phyloP scores from a whole-genome alignment of 2,797 vertebrate species.

The Acanthurus lineatus region DNA sequence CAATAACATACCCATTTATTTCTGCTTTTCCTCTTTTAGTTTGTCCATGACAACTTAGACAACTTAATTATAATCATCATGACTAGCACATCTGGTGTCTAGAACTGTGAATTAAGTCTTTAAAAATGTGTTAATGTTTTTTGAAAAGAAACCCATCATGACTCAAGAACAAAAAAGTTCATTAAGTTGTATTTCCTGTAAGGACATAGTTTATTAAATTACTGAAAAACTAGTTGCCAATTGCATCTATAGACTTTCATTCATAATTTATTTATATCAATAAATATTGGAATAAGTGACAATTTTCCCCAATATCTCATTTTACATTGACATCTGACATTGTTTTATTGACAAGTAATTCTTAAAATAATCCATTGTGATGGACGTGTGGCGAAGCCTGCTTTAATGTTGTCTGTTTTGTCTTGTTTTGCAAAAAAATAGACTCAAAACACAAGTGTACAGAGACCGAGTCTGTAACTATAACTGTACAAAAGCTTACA shows the following conservation, averaged over 20 bases:
- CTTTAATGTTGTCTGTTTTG: too few relatives aligned
- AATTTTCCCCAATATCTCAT: neutral
- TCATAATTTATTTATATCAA: neutral
- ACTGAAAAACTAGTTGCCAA: neutral
- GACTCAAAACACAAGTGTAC: too few relatives aligned
- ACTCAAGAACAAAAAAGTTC: neutral
- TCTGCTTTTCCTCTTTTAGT: neutral
- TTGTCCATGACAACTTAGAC: too few relatives aligned
- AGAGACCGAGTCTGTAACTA: too few relatives aligned
- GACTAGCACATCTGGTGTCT: neutral
- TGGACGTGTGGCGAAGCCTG: too few relatives aligned
- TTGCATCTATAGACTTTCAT: neutral
- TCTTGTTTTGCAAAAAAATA: too few relatives aligned
- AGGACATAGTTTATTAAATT: neutral
- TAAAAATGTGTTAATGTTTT: too few relatives aligned
- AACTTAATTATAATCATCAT: neutral
- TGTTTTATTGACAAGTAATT: neutral
- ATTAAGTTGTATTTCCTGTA: conserved; percentile 9
- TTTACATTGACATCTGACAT: neutral
- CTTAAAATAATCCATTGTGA: neutral
- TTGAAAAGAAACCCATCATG: too few relatives aligned
- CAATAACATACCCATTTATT: neutral
- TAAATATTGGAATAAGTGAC: neutral
- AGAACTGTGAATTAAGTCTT: neutral
- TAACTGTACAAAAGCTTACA: too few relatives aligned